These are phyloP conservation scores for Heterohyrax brucei DNA, from an alignment of 2,797 vertebrate genomes.

Conservation along the genomic window DNA sequence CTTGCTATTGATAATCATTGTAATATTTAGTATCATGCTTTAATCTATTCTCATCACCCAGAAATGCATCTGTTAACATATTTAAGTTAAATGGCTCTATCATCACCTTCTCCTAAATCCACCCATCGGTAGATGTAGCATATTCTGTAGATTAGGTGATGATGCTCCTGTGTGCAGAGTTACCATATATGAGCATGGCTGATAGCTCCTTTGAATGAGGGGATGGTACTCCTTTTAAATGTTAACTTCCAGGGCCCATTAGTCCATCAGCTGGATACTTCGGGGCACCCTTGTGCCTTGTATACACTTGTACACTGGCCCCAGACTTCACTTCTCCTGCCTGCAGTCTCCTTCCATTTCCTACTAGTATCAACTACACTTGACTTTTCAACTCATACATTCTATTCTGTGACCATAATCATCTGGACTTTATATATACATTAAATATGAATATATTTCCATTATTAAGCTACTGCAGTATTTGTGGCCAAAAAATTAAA, in stretches of 20 bases:
- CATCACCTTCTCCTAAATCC: background rate
- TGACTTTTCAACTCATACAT: background rate
- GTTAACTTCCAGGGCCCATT: background rate
- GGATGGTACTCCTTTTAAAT: background rate
- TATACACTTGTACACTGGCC: background rate
- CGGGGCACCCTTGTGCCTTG: no score
- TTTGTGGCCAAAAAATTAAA: background rate
- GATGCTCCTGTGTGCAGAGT: background rate
- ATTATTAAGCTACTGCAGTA: background rate
- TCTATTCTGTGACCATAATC: background rate
- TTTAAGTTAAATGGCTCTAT: background rate
- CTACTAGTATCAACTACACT: background rate
- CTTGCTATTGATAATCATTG: conserved; percentile 9
- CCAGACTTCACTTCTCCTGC: background rate
- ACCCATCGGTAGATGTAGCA: background rate
- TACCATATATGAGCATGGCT: background rate
- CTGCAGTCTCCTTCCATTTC: background rate
- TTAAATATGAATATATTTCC: background rate
- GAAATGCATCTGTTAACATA: background rate
- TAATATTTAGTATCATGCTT: background rate
- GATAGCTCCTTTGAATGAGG: background rate
- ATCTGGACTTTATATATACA: background rate
- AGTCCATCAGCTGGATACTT: background rate
- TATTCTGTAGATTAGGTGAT: background rate
- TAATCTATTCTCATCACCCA: background rate